Evolutionary conservation across 1,140 invertebrate genomes (phyloP).

Genomic region (Caenorhabditis latens): DNA sequence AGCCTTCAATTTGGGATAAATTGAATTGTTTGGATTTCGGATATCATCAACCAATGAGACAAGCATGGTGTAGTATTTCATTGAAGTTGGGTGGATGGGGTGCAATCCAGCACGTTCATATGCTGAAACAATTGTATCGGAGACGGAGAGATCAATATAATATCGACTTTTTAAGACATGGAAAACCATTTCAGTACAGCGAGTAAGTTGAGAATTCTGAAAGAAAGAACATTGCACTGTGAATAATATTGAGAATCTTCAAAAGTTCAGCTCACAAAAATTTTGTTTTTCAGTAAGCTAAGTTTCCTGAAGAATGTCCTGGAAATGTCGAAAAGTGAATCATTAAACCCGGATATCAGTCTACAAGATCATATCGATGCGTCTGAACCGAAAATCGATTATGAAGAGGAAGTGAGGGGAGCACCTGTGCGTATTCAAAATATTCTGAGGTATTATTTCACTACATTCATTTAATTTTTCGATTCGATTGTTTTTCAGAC

Average conservation of each 20-base stretch:
- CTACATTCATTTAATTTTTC: neutral
- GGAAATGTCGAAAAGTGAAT: neutral
- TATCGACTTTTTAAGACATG: neutral
- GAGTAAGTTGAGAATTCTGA: neutral
- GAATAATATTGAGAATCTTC: neutral
- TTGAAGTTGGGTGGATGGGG: conserved; percentile 46
- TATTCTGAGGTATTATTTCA: neutral
- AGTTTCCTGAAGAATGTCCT: neutral
- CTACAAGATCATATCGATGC: neutral
- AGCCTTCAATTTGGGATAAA: conserved; percentile 36
- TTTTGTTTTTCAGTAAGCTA: neutral
- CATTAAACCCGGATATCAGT: neutral
- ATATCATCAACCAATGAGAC: conserved; percentile 14
- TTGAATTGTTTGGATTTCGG: neutral
- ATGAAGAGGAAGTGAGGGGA: neutral
- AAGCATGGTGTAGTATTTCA: conserved; percentile 31
- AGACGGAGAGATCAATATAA: conserved; percentile 3
- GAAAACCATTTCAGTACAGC: neutral
- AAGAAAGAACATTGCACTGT: neutral
- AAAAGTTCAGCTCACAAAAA: neutral
- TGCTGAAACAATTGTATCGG: conserved; percentile 40
- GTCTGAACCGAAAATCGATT: neutral
- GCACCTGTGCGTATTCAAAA: neutral
- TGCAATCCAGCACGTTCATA: conserved; percentile 13
- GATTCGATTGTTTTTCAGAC: neutral